phyloP scores from a whole-genome alignment of 2,797 vertebrate genomes.

The Thripadectes ignobilis region DNA sequence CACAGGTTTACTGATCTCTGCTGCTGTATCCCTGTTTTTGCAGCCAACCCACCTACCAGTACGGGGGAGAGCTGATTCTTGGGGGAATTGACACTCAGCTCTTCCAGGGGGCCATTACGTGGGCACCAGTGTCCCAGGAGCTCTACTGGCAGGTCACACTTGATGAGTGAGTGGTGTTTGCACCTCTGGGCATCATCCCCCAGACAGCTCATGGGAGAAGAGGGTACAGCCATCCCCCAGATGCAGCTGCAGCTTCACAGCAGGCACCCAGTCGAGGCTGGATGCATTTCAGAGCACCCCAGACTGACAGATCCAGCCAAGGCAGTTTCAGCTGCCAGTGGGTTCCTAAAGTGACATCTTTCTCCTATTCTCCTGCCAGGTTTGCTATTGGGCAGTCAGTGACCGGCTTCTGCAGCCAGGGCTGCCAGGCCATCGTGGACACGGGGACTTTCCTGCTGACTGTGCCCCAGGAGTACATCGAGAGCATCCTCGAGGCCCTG shows the following conservation, averaged over 20 bases:
- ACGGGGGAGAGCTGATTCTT: slow-evolving; percentile 78
- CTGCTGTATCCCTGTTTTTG: neutral
- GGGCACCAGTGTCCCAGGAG: slow-evolving; percentile 79
- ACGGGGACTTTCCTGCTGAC: slow-evolving; percentile 80
- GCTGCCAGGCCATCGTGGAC: slow-evolving; percentile 83
- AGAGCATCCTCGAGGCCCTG: slow-evolving; percentile 62
- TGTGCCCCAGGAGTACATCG: slow-evolving; percentile 65
- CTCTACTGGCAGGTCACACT: slow-evolving; percentile 82
- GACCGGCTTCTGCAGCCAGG: slow-evolving; percentile 73
- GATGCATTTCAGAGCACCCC: rapidly evolving
- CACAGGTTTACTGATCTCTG: neutral
- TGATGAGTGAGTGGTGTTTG: slow-evolving; percentile 69
- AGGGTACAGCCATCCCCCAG: neutral
- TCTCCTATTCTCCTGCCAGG: slow-evolving; percentile 24
- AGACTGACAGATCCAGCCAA: neutral
- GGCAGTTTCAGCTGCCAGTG: neutral
- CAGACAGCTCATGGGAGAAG: rapidly evolving
- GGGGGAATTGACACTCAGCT: slow-evolving; percentile 70
- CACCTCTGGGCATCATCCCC: neutral
- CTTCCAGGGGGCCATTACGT: slow-evolving; percentile 76
- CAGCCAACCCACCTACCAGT: slow-evolving; percentile 65
- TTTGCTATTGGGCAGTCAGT: slow-evolving; percentile 68
- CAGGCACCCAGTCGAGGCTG: rapidly evolving
- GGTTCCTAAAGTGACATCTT: neutral
- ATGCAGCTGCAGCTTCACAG: neutral